Evolutionary conservation across 2,888 invertebrate species (phyloP).

Genomic region (Artemia sinica): DNA sequence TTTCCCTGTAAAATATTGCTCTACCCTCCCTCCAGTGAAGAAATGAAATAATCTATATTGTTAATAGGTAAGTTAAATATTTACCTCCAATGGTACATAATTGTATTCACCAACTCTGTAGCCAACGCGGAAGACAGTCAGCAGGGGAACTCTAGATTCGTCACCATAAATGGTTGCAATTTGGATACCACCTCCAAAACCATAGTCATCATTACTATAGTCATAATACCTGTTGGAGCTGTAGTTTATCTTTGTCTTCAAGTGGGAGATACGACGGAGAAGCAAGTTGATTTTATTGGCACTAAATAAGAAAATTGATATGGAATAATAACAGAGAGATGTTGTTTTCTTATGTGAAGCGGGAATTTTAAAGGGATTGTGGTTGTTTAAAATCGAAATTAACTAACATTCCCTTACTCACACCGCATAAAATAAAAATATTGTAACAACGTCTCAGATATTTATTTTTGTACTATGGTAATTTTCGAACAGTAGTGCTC

Average conservation of each 20-base stretch:
- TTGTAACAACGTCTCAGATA: too few relatives aligned
- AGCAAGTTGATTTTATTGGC: slow-evolving; percentile 18
- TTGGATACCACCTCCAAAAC: slow-evolving; percentile 22
- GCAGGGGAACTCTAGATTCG: slow-evolving; percentile 21
- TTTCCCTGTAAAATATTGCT: too few relatives aligned
- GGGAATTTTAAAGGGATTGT: too few relatives aligned
- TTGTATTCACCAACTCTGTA: slow-evolving; percentile 20
- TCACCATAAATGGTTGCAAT: slow-evolving; percentile 21
- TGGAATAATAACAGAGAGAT: too few relatives aligned
- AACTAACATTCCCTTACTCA: too few relatives aligned
- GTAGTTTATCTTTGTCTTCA: slow-evolving; percentile 21
- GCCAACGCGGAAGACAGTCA: slow-evolving; percentile 19
- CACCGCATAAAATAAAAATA: too few relatives aligned
- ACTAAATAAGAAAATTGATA: background rate
- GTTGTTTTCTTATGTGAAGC: too few relatives aligned
- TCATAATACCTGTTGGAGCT: slow-evolving; percentile 21
- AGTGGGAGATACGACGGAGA: slow-evolving; percentile 20
- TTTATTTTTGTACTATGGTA: too few relatives aligned
- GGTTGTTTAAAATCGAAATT: too few relatives aligned
- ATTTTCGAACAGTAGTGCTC: too few relatives aligned
- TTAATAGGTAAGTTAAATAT: background rate
- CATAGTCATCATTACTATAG: slow-evolving; percentile 20
- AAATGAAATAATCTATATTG: too few relatives aligned
- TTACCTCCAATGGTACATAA: slow-evolving; percentile 20
- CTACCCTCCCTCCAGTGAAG: background rate